Evolutionary conservation across 2,888 invertebrate species (phyloP), one percentile per base, ranked within the genome.

Genomic region (Mythimna pallens): DNA sequence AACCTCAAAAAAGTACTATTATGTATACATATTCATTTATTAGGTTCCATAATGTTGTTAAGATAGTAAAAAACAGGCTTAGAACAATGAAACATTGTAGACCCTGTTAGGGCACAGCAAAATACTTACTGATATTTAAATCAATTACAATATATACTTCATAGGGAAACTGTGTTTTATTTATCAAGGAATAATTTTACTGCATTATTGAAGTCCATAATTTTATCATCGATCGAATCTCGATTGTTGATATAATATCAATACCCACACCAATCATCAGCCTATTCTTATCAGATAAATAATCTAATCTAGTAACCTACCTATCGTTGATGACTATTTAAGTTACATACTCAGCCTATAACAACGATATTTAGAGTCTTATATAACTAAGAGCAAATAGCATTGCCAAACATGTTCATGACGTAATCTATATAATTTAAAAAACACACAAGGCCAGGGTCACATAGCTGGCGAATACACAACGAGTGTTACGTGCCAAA

Each of bases 361-460:
- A 17, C 3, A 12, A n/a, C 17, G 1, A 6, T 66, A 30, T n/a
- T 62, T 34, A 20, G 8, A 34, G 40, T 65, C 36, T 57, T 58
- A 47, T 55, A 14, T 1, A n/a, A 34, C 14, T 34, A 10, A 0
- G 12, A 25, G 3, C 1, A 47, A 50, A 64, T n/a, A 25, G 5
- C 6, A 17, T 1, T n/a, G 36, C 17, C 4, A 65, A 36, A 65
- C n/a, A 20, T 6, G 12, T 40, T 20, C 12, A 3, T 73, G 25
- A 59, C 2, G 43, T 52, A 50, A 59, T 59, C 25, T 5, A 43
- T 12, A 7, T 0, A 9, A 10, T 20, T 20, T 65, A 50, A 50
- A 47, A 30, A 30, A 50, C 36, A 14, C 30, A 57, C 36, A 76
- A 25, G 12, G 30, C n/a, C 34, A 40, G 52, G 77, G 67, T 2